phyloP scores from a whole-genome alignment of 2,113 vertebrate species.

The Cyanoramphus novaezelandiae region DNA sequence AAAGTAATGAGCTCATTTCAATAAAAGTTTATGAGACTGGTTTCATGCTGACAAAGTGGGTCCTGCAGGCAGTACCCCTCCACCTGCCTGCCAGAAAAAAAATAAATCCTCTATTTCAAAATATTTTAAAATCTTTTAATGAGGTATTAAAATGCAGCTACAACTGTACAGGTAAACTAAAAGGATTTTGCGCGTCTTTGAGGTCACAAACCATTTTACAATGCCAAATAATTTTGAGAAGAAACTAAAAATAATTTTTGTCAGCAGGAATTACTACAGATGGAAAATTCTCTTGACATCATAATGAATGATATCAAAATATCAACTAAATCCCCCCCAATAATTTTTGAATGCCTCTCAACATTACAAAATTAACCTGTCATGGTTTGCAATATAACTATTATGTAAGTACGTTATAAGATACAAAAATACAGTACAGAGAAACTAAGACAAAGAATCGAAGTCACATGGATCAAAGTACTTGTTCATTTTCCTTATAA shows the following conservation, averaged over 20 bases:
- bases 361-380: background rate
- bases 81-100: conserved; percentile 19
- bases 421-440: background rate
- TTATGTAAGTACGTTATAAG: background rate
- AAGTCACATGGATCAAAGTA: background rate
- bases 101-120: conserved; percentile 3
- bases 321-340: background rate
- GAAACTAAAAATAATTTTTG: background rate
- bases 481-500: background rate
- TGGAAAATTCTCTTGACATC: background rate
- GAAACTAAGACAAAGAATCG: background rate
- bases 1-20: conserved; percentile 70
- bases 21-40: conserved; percentile 70
- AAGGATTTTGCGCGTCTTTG: background rate
- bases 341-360: background rate
- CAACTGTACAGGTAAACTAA: background rate
- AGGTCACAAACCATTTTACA: background rate
- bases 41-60: conserved; percentile 58
- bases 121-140: conserved; percentile 33
- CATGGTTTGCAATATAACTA: background rate
- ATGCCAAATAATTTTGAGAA: background rate
- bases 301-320: background rate
- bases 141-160: background rate
- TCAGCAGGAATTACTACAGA: background rate
- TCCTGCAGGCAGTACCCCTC: conserved; percentile 30